These are phyloP conservation scores for Otolemur crassicaudatus DNA, from an alignment of 2,797 vertebrate species.

Conservation along the genomic window DNA sequence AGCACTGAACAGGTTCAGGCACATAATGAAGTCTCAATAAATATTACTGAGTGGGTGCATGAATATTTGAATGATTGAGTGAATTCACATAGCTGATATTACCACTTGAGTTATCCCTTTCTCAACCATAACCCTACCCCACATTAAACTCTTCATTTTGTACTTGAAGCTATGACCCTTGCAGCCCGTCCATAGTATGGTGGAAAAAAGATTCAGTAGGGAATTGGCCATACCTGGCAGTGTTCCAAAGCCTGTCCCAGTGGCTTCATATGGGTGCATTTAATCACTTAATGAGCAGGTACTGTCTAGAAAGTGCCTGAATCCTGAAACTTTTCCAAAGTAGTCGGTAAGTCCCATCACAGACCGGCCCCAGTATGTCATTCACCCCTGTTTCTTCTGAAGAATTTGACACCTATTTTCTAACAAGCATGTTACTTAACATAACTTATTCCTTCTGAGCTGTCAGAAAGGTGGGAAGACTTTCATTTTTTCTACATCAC, in stretches of 20 bases:
- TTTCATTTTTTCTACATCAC: constrained; percentile 9
- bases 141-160: neutral
- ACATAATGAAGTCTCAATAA: neutral
- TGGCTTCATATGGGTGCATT: neutral
- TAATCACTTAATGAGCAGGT: neutral
- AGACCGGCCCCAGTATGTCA: neutral
- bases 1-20: neutral
- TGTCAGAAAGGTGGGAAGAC: constrained; percentile 44
- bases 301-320: too few species aligned
- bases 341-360: too few species aligned
- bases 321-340: neutral
- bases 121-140: neutral
- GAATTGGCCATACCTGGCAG: rapidly evolving
- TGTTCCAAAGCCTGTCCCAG: neutral
- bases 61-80: neutral
- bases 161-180: neutral
- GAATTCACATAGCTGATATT: neutral
- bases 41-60: neutral
- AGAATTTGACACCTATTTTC: neutral
- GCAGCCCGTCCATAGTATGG: rapidly evolving
- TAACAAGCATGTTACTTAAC: neutral
- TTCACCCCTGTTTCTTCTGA: neutral
- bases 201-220: neutral
- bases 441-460: constrained; percentile 19
- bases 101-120: neutral